Percentiles rank a stretch among this genome's conserved stretches.
Conservation (phyloP, 2,113 vertebrate species). For the Arvicanthis niloticus region DNA sequence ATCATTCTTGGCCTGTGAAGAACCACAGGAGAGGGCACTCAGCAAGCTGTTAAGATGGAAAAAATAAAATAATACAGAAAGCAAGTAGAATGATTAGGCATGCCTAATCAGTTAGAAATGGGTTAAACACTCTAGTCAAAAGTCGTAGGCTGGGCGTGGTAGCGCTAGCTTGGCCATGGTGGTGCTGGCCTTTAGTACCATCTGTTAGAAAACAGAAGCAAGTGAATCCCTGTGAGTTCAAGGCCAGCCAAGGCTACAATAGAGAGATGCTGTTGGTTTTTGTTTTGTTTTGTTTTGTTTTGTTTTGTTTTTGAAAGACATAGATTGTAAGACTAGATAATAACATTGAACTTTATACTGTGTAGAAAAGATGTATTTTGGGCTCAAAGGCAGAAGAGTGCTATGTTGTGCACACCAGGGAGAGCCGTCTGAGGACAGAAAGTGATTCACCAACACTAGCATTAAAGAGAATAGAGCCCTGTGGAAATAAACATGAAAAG, state of each 20-base stretch:
- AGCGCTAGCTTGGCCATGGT: not conserved
- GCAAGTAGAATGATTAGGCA: not conserved
- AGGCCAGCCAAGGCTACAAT: not conserved
- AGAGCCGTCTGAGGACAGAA: not conserved
- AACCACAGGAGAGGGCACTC: not conserved
- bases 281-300: not conserved
- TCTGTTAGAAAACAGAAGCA: not conserved
- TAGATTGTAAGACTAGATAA: constrained; percentile 1
- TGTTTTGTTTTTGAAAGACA: not conserved
- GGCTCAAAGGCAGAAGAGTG: not conserved
- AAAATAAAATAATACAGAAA: not conserved
- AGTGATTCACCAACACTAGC: not conserved
- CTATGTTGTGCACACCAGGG: not conserved
- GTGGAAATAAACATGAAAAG: not conserved
- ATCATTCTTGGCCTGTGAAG: no score
- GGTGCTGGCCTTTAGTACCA: not conserved
- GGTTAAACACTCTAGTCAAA: not conserved
- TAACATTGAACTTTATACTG: not conserved
- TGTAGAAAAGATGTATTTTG: not conserved
- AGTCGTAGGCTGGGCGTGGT: not conserved
- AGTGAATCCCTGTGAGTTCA: not conserved
- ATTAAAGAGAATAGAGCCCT: not conserved
- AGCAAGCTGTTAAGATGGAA: not conserved
- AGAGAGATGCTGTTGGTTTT: not conserved
- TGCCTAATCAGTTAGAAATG: not conserved